Evolutionary conservation across 1,140 invertebrate genomes (phyloP).

Genomic region (Lasioglossum baleicum): DNA sequence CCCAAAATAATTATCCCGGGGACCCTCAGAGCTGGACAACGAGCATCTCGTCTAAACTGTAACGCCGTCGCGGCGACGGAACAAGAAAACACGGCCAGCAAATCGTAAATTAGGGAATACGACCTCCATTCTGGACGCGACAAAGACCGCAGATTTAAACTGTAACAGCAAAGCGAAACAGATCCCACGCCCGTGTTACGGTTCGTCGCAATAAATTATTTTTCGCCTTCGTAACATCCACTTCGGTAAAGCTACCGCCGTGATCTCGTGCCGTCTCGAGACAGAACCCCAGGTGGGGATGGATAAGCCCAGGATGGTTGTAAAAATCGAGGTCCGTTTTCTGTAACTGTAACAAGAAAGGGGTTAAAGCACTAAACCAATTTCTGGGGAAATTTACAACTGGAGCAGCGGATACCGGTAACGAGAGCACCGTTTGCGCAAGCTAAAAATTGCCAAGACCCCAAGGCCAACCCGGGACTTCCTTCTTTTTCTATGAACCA

Average conservation of each 20-base stretch:
- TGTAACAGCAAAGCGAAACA: conserved; percentile 73
- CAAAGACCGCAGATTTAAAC: conserved; percentile 71
- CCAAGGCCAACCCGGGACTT: neutral
- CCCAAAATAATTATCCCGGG: conserved; percentile 51
- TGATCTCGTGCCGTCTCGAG: too few species aligned
- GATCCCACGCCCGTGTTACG: conserved; percentile 55
- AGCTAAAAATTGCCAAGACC: conserved; percentile 50
- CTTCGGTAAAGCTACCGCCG: too few species aligned
- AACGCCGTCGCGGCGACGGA: conserved; percentile 45
- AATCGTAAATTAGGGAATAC: conserved; percentile 72
- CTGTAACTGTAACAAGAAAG: conserved; percentile 64
- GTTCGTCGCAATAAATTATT: conserved; percentile 71
- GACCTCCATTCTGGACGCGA: conserved; percentile 24
- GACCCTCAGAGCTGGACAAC: conserved; percentile 35
- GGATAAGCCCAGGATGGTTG: conserved; percentile 12
- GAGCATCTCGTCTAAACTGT: conserved; percentile 67
- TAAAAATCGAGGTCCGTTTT: conserved; percentile 64
- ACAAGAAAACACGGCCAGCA: conserved; percentile 16
- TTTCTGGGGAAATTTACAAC: conserved; percentile 70
- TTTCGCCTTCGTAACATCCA: conserved; percentile 31
- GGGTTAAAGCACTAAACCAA: conserved; percentile 69
- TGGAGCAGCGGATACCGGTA: conserved; percentile 51
- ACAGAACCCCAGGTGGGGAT: too few species aligned
- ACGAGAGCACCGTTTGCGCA: conserved; percentile 53
- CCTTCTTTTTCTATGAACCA: neutral